These are phyloP conservation scores for Drosophila leontia DNA, from an alignment of 1,140 invertebrate genomes.

Conservation along the genomic window DNA sequence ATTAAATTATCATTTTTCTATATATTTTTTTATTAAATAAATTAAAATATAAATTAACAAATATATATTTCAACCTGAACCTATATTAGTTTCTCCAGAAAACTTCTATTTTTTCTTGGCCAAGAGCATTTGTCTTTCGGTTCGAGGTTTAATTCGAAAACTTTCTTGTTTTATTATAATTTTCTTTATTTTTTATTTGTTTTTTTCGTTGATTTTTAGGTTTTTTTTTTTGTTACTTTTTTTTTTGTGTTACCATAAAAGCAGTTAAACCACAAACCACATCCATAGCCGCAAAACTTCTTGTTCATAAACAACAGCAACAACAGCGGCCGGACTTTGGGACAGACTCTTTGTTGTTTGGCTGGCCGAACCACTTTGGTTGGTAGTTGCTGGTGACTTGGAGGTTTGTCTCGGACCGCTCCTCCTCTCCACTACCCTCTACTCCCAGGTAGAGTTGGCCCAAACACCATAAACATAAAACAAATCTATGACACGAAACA, in stretches of 20 bases:
- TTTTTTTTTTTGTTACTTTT: constrained; percentile 20
- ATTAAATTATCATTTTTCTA: no score
- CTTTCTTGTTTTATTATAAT: constrained; percentile 64
- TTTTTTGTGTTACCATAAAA: constrained; percentile 78
- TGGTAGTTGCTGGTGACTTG: constrained; percentile 30
- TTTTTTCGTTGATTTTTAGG: constrained; percentile 37
- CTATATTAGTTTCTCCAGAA: background rate
- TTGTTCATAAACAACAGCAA: constrained; percentile 66
- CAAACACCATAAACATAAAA: constrained; percentile 81
- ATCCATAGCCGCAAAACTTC: constrained; percentile 81
- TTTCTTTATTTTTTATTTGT: constrained; percentile 40
- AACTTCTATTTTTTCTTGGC: background rate
- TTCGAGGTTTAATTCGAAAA: background rate
- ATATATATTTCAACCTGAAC: background rate
- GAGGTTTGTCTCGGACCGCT: constrained; percentile 22
- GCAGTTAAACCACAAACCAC: constrained; percentile 83
- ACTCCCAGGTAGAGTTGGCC: constrained; percentile 36
- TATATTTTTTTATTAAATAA: no score
- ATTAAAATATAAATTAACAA: background rate
- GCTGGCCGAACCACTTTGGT: constrained; percentile 76
- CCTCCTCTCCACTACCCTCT: background rate
- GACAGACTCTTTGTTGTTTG: constrained; percentile 80
- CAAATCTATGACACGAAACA: constrained; percentile 82
- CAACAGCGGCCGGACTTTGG: constrained; percentile 54
- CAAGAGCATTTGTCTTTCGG: constrained; percentile 41